These are phyloP conservation scores for Channa striata DNA, from an alignment of 2,797 vertebrate species.

Conservation along the genomic window DNA sequence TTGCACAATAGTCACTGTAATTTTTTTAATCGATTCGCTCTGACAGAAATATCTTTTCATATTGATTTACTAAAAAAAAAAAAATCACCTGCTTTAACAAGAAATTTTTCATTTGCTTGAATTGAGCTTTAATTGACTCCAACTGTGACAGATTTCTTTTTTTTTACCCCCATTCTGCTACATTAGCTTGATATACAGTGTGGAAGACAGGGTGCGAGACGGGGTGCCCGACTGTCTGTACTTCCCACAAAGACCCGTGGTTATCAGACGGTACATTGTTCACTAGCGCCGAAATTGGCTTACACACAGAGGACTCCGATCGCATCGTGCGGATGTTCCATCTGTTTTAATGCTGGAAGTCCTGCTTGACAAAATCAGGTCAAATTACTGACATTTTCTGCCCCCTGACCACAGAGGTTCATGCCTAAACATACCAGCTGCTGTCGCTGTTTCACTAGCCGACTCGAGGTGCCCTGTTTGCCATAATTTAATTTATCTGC, in stretches of 20 bases:
- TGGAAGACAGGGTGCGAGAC: conserved; percentile 75
- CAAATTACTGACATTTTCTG: conserved; percentile 63
- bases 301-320: conserved; percentile 33
- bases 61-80: conserved; percentile 21
- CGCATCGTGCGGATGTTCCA: conserved; percentile 46
- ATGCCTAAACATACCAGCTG: conserved; percentile 34
- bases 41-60: neutral
- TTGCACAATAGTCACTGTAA: neutral
- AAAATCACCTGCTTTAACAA: conserved; percentile 35
- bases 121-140: conserved; percentile 72
- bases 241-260: conserved; percentile 77
- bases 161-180: conserved; percentile 65
- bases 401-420: conserved; percentile 34
- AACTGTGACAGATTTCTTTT: conserved; percentile 66
- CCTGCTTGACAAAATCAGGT: conserved; percentile 67
- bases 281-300: conserved; percentile 68
- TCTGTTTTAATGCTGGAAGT: conserved; percentile 54
- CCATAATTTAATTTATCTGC: neutral
- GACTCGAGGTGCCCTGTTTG: conserved; percentile 5
- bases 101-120: conserved; percentile 35
- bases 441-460: conserved; percentile 10
- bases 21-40: conserved; percentile 19
- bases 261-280: conserved; percentile 72
- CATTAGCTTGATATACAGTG: conserved; percentile 79
- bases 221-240: conserved; percentile 79